A percentile compares a stretch with the other conserved stretches of the same genome.
Conservation (phyloP, 2,888 invertebrate species). For the Bombylius major region DNA sequence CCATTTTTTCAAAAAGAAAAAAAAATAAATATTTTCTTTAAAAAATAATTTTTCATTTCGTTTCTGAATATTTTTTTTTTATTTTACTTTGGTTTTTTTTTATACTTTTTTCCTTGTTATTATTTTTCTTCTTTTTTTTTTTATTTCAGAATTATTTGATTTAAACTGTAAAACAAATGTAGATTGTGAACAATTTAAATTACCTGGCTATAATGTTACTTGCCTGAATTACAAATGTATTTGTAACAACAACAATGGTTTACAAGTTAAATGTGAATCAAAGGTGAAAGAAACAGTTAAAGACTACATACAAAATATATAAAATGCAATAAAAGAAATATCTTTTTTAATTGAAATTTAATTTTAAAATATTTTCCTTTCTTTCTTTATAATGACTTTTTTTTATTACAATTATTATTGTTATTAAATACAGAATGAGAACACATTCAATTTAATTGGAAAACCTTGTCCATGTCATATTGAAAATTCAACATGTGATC, state of each 20-base stretch:
- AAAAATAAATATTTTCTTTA: too few relatives aligned
- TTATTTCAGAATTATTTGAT: slow-evolving; percentile 2
- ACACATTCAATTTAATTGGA: slow-evolving; percentile 23
- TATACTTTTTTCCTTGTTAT: too few relatives aligned
- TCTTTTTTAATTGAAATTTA: neutral
- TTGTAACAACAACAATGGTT: neutral
- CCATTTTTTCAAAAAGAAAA: too few relatives aligned
- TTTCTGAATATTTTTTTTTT: too few relatives aligned
- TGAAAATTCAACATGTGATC: slow-evolving; percentile 22
- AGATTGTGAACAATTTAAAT: slow-evolving; percentile 3
- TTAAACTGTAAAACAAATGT: neutral
- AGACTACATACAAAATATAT: too few relatives aligned
- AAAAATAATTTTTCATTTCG: too few relatives aligned
- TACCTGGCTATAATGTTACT: neutral
- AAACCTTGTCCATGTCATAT: slow-evolving; percentile 27
- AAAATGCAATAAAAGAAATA: too few relatives aligned
- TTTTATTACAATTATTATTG: too few relatives aligned
- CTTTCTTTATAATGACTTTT: neutral
- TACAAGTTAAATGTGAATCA: neutral
- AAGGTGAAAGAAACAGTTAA: neutral
- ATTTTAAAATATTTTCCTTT: neutral
- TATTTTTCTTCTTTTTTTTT: too few relatives aligned
- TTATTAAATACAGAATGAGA: too few relatives aligned
- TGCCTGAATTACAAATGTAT: slow-evolving; percentile 1
- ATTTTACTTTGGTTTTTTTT: too few relatives aligned